These are phyloP conservation scores for Lycodopsis pacificus DNA, from an alignment of 2,797 vertebrate species.

Conservation along the genomic window DNA sequence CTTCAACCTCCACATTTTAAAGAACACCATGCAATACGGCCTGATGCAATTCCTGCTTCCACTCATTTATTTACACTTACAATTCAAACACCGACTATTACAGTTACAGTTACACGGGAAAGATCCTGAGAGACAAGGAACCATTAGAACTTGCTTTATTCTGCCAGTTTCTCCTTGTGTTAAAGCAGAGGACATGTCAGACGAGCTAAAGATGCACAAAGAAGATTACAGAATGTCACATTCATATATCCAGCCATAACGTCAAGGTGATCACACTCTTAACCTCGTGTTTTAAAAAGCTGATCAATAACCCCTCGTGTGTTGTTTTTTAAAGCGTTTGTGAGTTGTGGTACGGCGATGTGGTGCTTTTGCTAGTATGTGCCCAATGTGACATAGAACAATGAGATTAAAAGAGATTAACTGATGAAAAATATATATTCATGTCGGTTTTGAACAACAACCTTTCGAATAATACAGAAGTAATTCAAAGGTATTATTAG, in stretches of 20 bases:
- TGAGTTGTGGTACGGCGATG: neutral
- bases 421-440: too few species aligned
- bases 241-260: constrained; percentile 54
- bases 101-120: neutral
- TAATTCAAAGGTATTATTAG: too few species aligned
- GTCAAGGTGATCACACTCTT: constrained; percentile 43
- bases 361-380: neutral
- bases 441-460: too few species aligned
- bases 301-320: constrained; percentile 60
- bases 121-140: constrained; percentile 9
- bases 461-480: too few species aligned
- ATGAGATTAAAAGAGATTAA: too few species aligned
- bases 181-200: constrained; percentile 55
- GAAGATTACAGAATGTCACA: constrained; percentile 59
- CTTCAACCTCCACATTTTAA: neutral
- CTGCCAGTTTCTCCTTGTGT: constrained; percentile 58
- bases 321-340: constrained; percentile 16
- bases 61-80: neutral
- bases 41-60: neutral
- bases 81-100: neutral
- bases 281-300: constrained; percentile 64
- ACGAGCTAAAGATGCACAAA: constrained; percentile 77
- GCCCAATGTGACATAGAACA: too few species aligned
- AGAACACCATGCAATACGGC: neutral
- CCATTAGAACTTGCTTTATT: constrained; percentile 49